Evolutionary conservation across 2,888 invertebrate genomes (phyloP).

Genomic region (Melieria picta): DNA sequence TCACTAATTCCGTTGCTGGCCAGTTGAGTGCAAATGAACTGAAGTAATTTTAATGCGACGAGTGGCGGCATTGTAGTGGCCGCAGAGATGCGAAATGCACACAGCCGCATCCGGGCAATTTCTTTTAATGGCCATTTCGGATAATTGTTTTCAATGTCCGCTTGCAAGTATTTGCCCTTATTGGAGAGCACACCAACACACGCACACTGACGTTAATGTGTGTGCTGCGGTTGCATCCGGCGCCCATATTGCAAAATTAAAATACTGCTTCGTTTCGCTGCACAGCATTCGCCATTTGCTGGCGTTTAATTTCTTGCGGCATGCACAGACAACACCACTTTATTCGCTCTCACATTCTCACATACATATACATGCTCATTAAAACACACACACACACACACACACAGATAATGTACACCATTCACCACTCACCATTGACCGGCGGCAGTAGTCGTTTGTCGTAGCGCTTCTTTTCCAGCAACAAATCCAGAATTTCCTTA

Average conservation of each 20-base stretch:
- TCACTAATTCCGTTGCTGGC: too few species aligned
- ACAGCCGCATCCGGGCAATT: constrained; percentile 8
- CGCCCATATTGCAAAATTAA: not conserved
- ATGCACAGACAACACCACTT: constrained; percentile 4
- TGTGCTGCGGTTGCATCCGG: not conserved
- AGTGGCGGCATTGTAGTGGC: too few species aligned
- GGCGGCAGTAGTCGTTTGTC: constrained; percentile 93
- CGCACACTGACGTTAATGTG: not conserved
- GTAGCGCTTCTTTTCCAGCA: constrained; percentile 87
- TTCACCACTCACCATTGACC: constrained; percentile 77
- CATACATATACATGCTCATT: not conserved
- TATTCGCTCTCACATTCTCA: constrained; percentile 8
- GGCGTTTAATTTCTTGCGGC: not conserved
- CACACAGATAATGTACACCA: too few species aligned
- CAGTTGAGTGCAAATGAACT: too few species aligned
- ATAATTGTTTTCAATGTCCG: constrained; percentile 15
- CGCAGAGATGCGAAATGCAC: not conserved
- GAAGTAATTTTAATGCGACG: too few species aligned
- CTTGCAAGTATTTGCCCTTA: not conserved
- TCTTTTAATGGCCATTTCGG: constrained; percentile 12
- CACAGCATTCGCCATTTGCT: not conserved
- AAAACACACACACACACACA: not conserved
- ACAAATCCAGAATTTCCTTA: constrained; percentile 91
- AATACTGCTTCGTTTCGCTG: not conserved
- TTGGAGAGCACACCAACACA: not conserved